Base-by-base conservation (phyloP, 2,888 invertebrate species). In the Emmelina monodactyla region DNA sequence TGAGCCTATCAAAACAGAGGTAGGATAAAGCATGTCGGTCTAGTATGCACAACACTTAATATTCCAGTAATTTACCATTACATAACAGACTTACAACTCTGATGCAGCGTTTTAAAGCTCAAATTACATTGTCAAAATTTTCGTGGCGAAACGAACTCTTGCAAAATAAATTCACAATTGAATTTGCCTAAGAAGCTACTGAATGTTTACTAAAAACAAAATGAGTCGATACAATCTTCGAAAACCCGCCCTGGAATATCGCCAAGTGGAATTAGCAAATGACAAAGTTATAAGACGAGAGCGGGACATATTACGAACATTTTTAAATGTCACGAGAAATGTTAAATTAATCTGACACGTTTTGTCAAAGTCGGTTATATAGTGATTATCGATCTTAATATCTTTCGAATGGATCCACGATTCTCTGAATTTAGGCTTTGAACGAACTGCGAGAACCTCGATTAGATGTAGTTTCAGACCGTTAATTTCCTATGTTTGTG, bases 1-100 rank as follows among this genome's bases (percentile, higher is more conserved):
- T 53, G 55, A 55, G 57, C 59, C 62, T 60, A 68, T 69, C 70
- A 71, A 65, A 71, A 72, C 63, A 72, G 53, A 53, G 61, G 56
- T 51, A 51, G 58, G 54, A 64, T 68, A 61, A 59, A 52, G 51
- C 51, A 55, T 57, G 51, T 58, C 62, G 58, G 58, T 55, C 54
- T 51, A 57, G 53, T 44, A 47, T 39, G 38, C 41, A 7, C 9
- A 10, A 3, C 25, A 7, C 25, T 25, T 10, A 25, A n/a, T 25
- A 25, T 25, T 25, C 11, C 19, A 19, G n/a, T 19, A 11, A 4
- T 31, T 42, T 37, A 39, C 44, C 35, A 35, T 33, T 40, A 32
- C 44, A 43, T 38, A 46, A 41, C 38, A 51, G 48, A 60, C 57
- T 55, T 47, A 53, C 47, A 46, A 56, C 58, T 51, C 41, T 59